Evolutionary conservation across 2,888 invertebrate genomes (phyloP), one percentile per base, ranked within the genome.

Genomic region (Keiferia lycopersicella): DNA sequence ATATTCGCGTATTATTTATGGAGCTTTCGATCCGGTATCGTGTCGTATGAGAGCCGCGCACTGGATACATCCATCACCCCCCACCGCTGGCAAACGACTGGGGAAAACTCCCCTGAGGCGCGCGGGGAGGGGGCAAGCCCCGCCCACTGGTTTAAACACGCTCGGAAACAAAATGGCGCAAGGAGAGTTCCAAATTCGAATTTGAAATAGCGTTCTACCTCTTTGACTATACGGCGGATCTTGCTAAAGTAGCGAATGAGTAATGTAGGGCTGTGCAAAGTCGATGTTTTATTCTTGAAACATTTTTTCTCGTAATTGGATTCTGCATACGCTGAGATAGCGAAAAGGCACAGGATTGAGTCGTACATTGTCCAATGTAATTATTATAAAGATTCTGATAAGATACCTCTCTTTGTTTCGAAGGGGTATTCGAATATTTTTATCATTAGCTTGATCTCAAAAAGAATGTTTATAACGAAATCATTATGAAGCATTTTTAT

Each of bases 351-450:
- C 10, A 22, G 76, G 83, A 91, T 90, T 90, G 88, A 91, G 91
- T 82, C 83, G 84, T 91, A 76, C 75, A 70, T 63, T 79, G 86
- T 84, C 85, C 73, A 78, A 79, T 81, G 85, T 87, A 88, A 90
- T 91, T 89, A 90, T 89, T 90, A 88, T 87, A 86, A 87, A 88
- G 89, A 88, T 89, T 73, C 72, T 81, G 89, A 90, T 90, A 86
- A 83, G 75, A 79, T 71, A 73, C 34, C 56, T 56, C 8, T 71
- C 78, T 78, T 83, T 80, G 82, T 84, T 81, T 76, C 76, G 75
- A 77, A 73, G 71, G 69, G 72, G 16, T 16, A 56, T 64, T 22
- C 72, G 58, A 41, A 64, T 51, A 65, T 68, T 68, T 63, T 72
- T 74, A 69, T 81, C 81, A 79, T 80, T 77, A 77, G 66, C 56